Evolutionary conservation across 2,888 invertebrate genomes (phyloP), one percentile per base, ranked within the genome.

Genomic region (Phyto melanocephala): DNA sequence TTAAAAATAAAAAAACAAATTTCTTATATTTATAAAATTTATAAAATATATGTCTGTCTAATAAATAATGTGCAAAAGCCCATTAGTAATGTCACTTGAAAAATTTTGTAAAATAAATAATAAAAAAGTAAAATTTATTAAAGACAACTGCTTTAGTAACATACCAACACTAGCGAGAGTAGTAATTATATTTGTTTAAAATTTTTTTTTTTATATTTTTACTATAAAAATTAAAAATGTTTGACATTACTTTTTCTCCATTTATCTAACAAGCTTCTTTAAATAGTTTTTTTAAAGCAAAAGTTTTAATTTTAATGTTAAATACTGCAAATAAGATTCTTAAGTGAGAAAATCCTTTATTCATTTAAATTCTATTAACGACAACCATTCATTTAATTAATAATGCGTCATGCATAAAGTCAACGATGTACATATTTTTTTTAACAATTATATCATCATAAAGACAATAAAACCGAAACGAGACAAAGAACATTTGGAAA

Each of bases 341-440:
- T 28, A 5, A n/a, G n/a, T 28, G 3, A 28, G 28, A 54, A 63
- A 52, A 37, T 33, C 40, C 33, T 72, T 52, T 33, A 24, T n/a
- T n/a, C 10, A 56, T 22, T 45, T 11, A 52, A 65, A 60, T 42
- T 0, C 10, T 17, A 33, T 52, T 40, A 60, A 35, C 17, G 72
- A 68, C 72, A 81, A 72, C 72, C 42, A 37, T 72, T 72, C 42
- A 37, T 72, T 77, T 63, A 67, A 81, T 77, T 72, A 77, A 68
- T 28, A 56, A 47, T 62, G 45, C 60, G 62, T 67, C 76, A 72
- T 62, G 75, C 58, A 68, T 62, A 50, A 11, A 63, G 4, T 2
- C 37, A 33, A 60, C 20, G 24, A 28, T 28, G 3, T 28, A 5
- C 6, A 5, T 28, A 15, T 58, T 70, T 56, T 56, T 24, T 8